Percentiles rank a stretch among this genome's conserved stretches.
These are phyloP conservation scores for Parotocinclus haroldoi DNA, from an alignment of 2,797 vertebrate species.

Conservation along the genomic window DNA sequence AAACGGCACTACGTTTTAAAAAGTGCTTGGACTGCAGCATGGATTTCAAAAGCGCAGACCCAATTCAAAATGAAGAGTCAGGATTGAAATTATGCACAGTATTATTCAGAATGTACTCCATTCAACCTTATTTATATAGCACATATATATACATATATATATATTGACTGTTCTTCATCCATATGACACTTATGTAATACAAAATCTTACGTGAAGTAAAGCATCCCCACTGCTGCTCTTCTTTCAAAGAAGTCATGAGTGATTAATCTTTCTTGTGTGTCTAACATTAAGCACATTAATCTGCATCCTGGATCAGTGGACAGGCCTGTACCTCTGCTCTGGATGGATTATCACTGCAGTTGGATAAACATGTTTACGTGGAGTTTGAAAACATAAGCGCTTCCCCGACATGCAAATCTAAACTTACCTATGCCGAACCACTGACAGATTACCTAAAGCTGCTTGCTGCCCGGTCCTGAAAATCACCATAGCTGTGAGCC, in stretches of 20 bases:
- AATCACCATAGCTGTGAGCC: not conserved
- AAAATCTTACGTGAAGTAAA: too few relatives aligned
- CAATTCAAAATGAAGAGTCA: too few relatives aligned
- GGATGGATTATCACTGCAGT: slow-evolving; percentile 38
- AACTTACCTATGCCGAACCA: slow-evolving; percentile 25
- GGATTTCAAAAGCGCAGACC: too few relatives aligned
- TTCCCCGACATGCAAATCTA: slow-evolving; percentile 23
- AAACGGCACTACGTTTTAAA: not conserved
- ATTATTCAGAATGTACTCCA: too few relatives aligned
- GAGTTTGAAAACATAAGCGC: slow-evolving; percentile 39
- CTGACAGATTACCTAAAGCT: slow-evolving; percentile 33
- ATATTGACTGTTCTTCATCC: too few relatives aligned
- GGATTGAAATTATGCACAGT: too few relatives aligned
- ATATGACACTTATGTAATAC: too few relatives aligned
- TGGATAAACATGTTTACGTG: slow-evolving; percentile 40
- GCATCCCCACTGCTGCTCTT: too few relatives aligned
- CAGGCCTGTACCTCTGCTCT: slow-evolving; percentile 11
- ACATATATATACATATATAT: slow-evolving; percentile 16
- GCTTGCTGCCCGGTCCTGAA: slow-evolving; percentile 2
- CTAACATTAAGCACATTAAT: too few relatives aligned
- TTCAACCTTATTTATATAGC: too few relatives aligned
- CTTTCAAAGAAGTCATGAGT: slow-evolving; percentile 2
- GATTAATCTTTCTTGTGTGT: slow-evolving; percentile 19
- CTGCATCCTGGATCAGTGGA: slow-evolving; percentile 24
- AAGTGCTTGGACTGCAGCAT: too few relatives aligned